These are phyloP conservation scores for Lordiphosa stackelbergi DNA, from an alignment of 1,140 invertebrate species.

Conservation along the genomic window DNA sequence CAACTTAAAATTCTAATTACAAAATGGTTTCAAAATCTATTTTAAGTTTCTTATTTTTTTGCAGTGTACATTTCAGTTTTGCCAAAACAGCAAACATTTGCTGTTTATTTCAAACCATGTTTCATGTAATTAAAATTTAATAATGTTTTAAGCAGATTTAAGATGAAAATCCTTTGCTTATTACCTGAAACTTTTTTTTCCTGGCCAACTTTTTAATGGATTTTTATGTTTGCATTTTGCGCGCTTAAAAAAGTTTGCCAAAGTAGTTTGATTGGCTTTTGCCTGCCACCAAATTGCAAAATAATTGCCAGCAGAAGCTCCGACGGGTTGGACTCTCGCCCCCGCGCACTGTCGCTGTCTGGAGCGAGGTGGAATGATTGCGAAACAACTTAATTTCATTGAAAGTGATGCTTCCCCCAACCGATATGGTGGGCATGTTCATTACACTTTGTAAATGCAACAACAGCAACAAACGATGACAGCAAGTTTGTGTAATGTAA, in stretches of 20 bases:
- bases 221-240: conserved; percentile 55
- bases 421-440: conserved; percentile 5
- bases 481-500: conserved; percentile 72
- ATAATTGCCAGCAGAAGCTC: conserved; percentile 44
- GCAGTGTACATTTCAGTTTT: no score
- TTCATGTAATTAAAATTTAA: no score
- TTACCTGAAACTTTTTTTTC: no score
- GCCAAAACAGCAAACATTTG: no score
- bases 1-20: no score
- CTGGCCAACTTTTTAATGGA: conserved; percentile 29
- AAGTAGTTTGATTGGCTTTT: conserved; percentile 70
- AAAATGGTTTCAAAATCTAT: no score
- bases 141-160: no score
- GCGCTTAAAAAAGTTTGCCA: conserved; percentile 41
- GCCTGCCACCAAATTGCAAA: conserved; percentile 62
- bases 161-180: no score
- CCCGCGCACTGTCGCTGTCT: no score
- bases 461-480: conserved; percentile 47
- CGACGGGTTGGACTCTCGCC: not conserved
- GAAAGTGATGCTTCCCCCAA: conserved; percentile 51
- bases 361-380: conserved; percentile 32
- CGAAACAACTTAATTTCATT: conserved; percentile 66
- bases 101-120: no score
- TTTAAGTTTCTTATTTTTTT: no score
- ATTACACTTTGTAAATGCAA: conserved; percentile 39